Base-by-base conservation (phyloP, 2,888 invertebrate genomes). In the Notodonta ziczac region DNA sequence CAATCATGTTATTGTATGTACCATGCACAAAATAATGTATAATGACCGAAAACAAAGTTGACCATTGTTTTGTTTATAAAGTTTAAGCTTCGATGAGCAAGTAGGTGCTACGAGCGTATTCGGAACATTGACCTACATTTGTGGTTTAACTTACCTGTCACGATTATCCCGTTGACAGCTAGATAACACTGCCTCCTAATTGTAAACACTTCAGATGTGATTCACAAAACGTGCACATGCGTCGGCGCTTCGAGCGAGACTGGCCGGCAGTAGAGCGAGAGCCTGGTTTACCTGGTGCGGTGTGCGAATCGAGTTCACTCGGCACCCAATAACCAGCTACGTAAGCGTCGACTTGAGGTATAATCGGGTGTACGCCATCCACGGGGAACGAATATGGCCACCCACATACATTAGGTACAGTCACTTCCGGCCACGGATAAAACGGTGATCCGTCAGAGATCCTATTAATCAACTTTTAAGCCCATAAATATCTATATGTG, bases 301-400 rank as follows among this genome's bases (percentile, higher is more conserved):
- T 81, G 77, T 80, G 87, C 85, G 82, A 89, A 90, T 87, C 84
- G 83, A 86, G 88, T 87, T 88, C 85, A 85, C 78, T 81, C 78
- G 79, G 80, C 77, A 81, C 77, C 70, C 67, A 58, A 44, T 56
- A 14, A 55, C 55, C 69, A 68, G 68, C 68, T 70, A 70, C 73
- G 68, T 64, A 66, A 74, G 59, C 63, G 61, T 65, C 63, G 71
- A 66, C 69, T 69, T 71, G 70, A 71, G 68, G 71, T 68, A 71
- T 61, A 73, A 74, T 73, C 67, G 69, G 68, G 70, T 72, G 57
- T 70, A 74, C 48, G 63, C 68, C 67, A n/a, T n/a, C n/a, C n/a
- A 67, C 61, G 74, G 63, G 74, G 73, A 66, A 71, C 67, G 63
- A 65, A 57, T 63, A 61, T 63, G 77, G 54, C 80, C 82, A 80